Evolutionary conservation across 2,113 vertebrate genomes (phyloP).

Genomic region (Prionailurus bengalensis): DNA sequence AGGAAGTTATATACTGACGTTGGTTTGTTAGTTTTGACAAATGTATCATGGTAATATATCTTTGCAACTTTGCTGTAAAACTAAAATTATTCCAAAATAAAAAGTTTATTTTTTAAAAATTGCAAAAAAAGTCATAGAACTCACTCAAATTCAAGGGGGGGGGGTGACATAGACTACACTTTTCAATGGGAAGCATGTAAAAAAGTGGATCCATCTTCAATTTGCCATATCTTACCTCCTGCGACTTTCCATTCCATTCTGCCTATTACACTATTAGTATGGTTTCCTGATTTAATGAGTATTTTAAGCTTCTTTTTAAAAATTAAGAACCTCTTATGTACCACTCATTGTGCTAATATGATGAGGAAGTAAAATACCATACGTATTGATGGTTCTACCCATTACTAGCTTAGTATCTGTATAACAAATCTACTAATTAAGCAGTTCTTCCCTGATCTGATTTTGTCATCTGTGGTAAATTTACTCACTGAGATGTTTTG

Average conservation of each 20-base stretch:
- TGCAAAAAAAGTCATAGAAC: neutral
- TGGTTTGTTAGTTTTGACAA: neutral
- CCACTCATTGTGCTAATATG: neutral
- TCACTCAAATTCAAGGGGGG: neutral
- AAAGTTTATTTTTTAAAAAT: neutral
- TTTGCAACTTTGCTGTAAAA: neutral
- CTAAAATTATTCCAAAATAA: neutral
- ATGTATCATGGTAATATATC: neutral
- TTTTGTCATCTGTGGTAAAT: slow-evolving; percentile 51
- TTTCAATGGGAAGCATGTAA: neutral
- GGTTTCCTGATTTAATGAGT: neutral
- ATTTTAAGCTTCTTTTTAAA: slow-evolving; percentile 1
- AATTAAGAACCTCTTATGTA: neutral
- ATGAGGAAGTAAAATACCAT: neutral
- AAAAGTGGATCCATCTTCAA: neutral
- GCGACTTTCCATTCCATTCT: neutral
- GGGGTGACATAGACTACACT: neutral
- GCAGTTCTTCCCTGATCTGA: neutral
- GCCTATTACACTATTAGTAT: neutral
- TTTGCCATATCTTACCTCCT: neutral
- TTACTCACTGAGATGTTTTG: slow-evolving; percentile 15
- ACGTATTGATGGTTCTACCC: neutral
- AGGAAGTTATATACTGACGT: neutral
- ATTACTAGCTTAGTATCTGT: neutral
- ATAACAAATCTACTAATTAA: neutral